Evolutionary conservation across 1,140 invertebrate genomes (phyloP).

Genomic region (Samia ricini): DNA sequence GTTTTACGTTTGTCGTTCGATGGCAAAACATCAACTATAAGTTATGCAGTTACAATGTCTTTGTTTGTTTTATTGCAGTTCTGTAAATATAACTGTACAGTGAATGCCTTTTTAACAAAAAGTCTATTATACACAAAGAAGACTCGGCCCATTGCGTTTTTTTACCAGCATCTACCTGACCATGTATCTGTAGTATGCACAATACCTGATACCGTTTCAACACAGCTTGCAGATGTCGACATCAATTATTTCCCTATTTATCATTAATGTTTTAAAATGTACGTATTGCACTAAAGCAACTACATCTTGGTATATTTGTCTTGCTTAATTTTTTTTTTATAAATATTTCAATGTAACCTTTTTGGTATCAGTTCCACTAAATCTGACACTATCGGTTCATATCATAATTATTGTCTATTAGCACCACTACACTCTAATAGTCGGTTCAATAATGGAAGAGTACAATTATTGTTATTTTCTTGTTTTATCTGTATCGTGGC

Average conservation of each 20-base stretch:
- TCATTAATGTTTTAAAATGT: slow-evolving; percentile 22
- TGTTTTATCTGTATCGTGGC: slow-evolving; percentile 36
- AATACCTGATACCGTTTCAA: slow-evolving; percentile 49
- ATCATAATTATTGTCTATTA: slow-evolving; percentile 17
- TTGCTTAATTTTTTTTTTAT: slow-evolving; percentile 17
- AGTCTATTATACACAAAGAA: slow-evolving; percentile 29
- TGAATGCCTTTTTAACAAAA: slow-evolving; percentile 19
- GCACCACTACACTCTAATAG: slow-evolving; percentile 9
- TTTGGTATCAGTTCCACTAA: background rate
- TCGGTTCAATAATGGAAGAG: slow-evolving; percentile 11
- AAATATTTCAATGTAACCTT: slow-evolving; percentile 19
- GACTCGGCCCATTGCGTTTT: slow-evolving; percentile 21
- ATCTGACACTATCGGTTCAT: slow-evolving; percentile 17
- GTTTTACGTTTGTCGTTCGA: background rate
- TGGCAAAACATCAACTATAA: background rate
- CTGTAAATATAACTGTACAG: slow-evolving; percentile 15
- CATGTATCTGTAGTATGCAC: slow-evolving; percentile 32
- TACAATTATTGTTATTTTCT: slow-evolving; percentile 21
- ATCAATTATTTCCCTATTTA: slow-evolving; percentile 35
- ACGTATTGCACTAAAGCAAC: slow-evolving; percentile 33
- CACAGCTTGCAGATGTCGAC: slow-evolving; percentile 46
- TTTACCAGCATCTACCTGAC: slow-evolving; percentile 28
- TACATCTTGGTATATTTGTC: slow-evolving; percentile 29
- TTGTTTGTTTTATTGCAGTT: slow-evolving; percentile 16
- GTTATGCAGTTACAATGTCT: slow-evolving; percentile 15